A percentile compares a stretch with the other conserved stretches of the same genome.
Conservation (phyloP, 53 echinoderm and acorn worm species). For the Henricia sp. region DNA sequence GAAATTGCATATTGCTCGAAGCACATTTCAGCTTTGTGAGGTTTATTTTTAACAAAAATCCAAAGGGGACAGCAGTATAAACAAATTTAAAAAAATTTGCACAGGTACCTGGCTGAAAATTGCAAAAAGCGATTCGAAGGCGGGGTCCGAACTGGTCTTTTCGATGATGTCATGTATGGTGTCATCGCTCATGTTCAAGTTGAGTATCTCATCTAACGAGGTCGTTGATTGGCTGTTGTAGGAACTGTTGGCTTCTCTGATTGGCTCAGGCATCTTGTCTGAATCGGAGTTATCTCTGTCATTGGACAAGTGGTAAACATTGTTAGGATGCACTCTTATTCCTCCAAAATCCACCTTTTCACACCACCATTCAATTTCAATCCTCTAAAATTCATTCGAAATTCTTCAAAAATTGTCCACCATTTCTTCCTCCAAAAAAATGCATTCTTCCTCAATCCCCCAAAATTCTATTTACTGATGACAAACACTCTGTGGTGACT, state of each 20-base stretch:
- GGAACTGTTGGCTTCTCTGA: slow-evolving; percentile 5
- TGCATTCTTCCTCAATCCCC: too few species aligned
- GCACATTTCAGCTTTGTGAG: too few species aligned
- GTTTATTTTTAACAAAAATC: too few species aligned
- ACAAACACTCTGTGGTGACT: not conserved
- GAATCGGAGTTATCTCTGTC: not conserved
- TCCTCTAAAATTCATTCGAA: too few species aligned
- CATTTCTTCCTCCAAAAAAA: too few species aligned
- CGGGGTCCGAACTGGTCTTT: slow-evolving; percentile 81
- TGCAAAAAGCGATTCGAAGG: slow-evolving; percentile 87
- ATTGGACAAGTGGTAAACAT: not conserved
- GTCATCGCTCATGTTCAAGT: slow-evolving; percentile 63
- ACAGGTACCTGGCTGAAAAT: slow-evolving; percentile 84
- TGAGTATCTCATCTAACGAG: slow-evolving; percentile 64
- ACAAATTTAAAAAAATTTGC: too few species aligned
- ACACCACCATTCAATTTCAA: too few species aligned
- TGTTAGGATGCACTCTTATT: not conserved
- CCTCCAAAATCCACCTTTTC: too few species aligned
- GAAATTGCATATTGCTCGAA: too few species aligned
- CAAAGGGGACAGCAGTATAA: too few species aligned
- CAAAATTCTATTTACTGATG: too few species aligned
- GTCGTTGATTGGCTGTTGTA: slow-evolving; percentile 10
- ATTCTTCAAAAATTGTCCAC: too few species aligned
- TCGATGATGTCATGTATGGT: slow-evolving; percentile 79
- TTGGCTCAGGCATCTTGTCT: not conserved